Percentiles rank a stretch among this genome's conserved stretches.
These are phyloP conservation scores for Tigriopus californicus DNA, from an alignment of 2,888 invertebrate genomes.

Conservation along the genomic window DNA sequence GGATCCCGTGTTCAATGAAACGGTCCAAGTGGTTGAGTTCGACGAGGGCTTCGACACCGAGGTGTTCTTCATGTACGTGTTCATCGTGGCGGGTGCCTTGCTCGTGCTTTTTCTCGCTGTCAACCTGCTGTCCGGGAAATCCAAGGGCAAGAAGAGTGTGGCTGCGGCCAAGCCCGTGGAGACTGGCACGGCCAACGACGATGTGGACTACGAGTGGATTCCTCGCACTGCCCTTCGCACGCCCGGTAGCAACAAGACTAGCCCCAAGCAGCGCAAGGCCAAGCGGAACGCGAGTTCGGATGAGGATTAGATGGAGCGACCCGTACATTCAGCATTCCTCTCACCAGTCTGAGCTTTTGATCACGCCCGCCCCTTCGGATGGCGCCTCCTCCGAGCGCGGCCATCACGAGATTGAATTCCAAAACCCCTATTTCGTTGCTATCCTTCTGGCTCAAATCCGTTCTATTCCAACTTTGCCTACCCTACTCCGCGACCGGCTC, in stretches of 20 bases:
- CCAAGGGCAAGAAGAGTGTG: constrained; percentile 21
- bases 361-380: too few species aligned
- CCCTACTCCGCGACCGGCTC: too few species aligned
- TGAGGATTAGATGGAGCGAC: constrained; percentile 16
- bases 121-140: constrained; percentile 7
- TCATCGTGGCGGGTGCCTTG: constrained; percentile 74
- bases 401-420: too few species aligned
- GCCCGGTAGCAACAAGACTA: constrained; percentile 24
- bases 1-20: constrained; percentile 94
- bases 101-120: constrained; percentile 58
- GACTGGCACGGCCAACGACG: constrained; percentile 65
- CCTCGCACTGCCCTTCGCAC: constrained; percentile 58
- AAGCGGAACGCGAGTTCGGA: constrained; percentile 53
- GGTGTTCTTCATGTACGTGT: constrained; percentile 92
- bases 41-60: constrained; percentile 95
- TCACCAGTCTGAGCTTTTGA: too few species aligned
- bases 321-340: too few species aligned
- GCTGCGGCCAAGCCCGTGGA: constrained; percentile 39
- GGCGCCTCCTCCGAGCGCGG: too few species aligned
- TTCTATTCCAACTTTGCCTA: too few species aligned
- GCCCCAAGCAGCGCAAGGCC: constrained; percentile 55
- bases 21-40: constrained; percentile 81
- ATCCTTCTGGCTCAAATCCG: too few species aligned
- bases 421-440: too few species aligned
- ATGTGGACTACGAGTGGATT: constrained; percentile 96